These are phyloP conservation scores for Azemiops feae DNA, from an alignment of 2,113 vertebrate species.

Conservation along the genomic window DNA sequence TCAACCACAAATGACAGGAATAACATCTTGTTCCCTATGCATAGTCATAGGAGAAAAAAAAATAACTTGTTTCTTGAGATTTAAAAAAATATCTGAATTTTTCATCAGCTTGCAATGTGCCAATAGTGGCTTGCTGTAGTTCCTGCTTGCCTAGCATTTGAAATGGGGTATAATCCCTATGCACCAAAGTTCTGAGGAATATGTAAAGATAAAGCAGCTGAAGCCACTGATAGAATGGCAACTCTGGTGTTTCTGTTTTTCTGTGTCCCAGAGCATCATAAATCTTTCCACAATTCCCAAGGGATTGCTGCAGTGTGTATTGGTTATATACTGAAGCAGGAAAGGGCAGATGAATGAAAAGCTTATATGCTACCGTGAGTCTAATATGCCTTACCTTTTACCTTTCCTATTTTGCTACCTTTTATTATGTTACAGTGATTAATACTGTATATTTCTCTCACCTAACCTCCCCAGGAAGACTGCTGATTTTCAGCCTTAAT, in stretches of 20 bases:
- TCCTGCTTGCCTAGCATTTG: neutral
- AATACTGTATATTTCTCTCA: neutral
- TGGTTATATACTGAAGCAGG: neutral
- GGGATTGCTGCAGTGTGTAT: neutral
- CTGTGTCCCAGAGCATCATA: neutral
- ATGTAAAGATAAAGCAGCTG: neutral
- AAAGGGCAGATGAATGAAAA: neutral
- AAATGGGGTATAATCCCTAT: neutral
- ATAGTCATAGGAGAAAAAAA: neutral
- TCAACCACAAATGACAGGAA: neutral
- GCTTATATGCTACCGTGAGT: neutral
- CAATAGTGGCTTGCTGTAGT: neutral
- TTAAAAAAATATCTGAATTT: neutral
- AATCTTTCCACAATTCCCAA: neutral
- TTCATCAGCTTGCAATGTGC: neutral
- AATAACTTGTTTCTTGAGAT: neutral
- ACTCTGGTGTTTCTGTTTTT: neutral
- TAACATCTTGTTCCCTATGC: neutral
- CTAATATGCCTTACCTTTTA: neutral
- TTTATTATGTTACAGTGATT: neutral
- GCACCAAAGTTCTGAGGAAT: neutral
- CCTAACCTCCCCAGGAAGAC: neutral
- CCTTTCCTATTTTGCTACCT: neutral
- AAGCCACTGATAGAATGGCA: neutral
- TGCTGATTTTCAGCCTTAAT: neutral